Evolutionary conservation across 92 coral and sea anemone species (phyloP).

Genomic region (Nematostella vectensis): DNA sequence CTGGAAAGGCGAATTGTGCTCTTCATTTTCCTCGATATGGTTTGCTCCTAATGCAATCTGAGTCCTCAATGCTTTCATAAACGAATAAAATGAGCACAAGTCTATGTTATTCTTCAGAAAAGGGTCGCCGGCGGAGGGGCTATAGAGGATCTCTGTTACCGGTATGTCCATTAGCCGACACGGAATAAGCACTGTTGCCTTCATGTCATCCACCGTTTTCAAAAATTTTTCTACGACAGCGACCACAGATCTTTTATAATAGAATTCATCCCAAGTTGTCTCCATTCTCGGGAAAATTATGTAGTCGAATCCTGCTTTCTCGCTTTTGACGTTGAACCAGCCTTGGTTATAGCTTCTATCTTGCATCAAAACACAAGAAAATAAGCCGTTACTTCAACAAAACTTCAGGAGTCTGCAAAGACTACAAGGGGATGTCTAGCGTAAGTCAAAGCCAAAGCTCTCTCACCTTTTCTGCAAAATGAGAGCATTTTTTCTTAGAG

Average conservation of each 20-base stretch:
- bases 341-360: too few species aligned
- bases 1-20: conserved; percentile 39
- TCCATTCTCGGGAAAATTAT: too few species aligned
- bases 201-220: conserved; percentile 78
- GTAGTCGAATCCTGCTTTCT: too few species aligned
- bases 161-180: conserved; percentile 81
- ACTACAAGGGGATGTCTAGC: too few species aligned
- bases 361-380: too few species aligned
- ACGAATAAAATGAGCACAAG: conserved; percentile 55
- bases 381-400: too few species aligned
- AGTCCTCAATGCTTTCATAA: conserved; percentile 63
- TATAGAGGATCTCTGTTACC: conserved; percentile 37
- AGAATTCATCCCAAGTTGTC: conserved; percentile 38
- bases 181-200: conserved; percentile 79
- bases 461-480: too few species aligned
- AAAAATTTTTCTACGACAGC: conserved; percentile 73
- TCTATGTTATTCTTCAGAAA: conserved; percentile 50
- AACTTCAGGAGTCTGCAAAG: too few species aligned
- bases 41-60: conserved; percentile 47
- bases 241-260: conserved; percentile 54
- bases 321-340: too few species aligned
- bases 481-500: too few species aligned
- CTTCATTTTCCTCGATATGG: conserved; percentile 38
- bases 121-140: conserved; percentile 18
- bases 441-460: too few species aligned